Evolutionary conservation across 92 coral and sea anemone genomes (phyloP).

Genomic region (Nematostella vectensis): DNA sequence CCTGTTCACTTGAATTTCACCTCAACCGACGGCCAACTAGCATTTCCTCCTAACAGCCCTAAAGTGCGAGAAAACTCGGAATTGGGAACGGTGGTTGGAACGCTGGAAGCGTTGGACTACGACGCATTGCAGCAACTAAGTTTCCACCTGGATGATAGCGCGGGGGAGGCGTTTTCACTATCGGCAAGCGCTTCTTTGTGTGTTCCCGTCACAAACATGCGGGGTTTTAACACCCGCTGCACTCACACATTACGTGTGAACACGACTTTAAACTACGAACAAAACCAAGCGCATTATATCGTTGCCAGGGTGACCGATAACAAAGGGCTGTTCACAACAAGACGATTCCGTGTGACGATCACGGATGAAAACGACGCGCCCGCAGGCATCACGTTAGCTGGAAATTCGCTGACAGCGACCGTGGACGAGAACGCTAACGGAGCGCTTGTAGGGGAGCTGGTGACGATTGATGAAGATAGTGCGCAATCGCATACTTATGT

Average conservation of each 20-base stretch:
- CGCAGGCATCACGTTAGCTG: slow-evolving; percentile 48
- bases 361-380: slow-evolving; percentile 64
- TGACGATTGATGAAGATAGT: slow-evolving; percentile 54
- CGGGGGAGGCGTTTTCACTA: slow-evolving; percentile 41
- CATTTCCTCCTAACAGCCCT: slow-evolving; percentile 48
- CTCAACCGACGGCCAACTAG: slow-evolving; percentile 54
- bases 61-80: slow-evolving; percentile 62
- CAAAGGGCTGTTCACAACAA: slow-evolving; percentile 44
- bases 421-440: slow-evolving; percentile 64
- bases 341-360: slow-evolving; percentile 35
- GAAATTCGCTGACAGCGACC: slow-evolving; percentile 18
- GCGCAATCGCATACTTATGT: slow-evolving; percentile 48
- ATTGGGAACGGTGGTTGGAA: slow-evolving; percentile 50
- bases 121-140: slow-evolving; percentile 48
- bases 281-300: slow-evolving; percentile 21
- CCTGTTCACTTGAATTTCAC: slow-evolving; percentile 69
- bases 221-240: slow-evolving; percentile 59
- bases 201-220: slow-evolving; percentile 20
- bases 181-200: slow-evolving; percentile 28
- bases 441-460: slow-evolving; percentile 47
- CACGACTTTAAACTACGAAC: slow-evolving; percentile 59
- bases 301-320: slow-evolving; percentile 61
- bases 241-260: slow-evolving; percentile 23
- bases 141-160: slow-evolving; percentile 67
- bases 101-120: slow-evolving; percentile 58